Base-by-base conservation (phyloP, 2,888 invertebrate genomes). In the Ophion obscuratus region DNA sequence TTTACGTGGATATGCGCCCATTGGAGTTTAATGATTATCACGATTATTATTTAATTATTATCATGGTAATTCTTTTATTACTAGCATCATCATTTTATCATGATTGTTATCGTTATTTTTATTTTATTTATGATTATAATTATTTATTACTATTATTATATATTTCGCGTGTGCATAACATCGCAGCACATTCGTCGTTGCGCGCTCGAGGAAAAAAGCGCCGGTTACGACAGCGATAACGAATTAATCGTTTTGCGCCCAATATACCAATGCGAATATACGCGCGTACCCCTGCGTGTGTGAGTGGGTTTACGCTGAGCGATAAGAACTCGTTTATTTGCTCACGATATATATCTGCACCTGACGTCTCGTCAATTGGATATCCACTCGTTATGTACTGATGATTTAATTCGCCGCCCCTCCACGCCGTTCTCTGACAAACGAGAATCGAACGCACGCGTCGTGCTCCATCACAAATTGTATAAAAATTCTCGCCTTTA, bases 251-350 rank as follows among this genome's bases (percentile, higher is more conserved):
- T 27, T 40, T 17, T 17, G 10, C n/a, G 57, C 36, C 24, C 36
- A n/a, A 53, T n/a, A 31, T 31, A 36, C 44, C 11, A 57, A 24
- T 31, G 57, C 36, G 20, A 24, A 57, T 67, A 20, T 53, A 10
- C 1, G 11, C 24, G 27, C 10, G 10, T 59, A 47, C 27, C 11
- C 27, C 44, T 27, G 47, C n/a, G 40, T 36, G 73, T 40, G 24
- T 77, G 73, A 27, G 24, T 77, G 31, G 31, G n/a, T 40, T 53
- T 44, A 59, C 61, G 64, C 17, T 1, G 24, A 20, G 14, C 75
- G 83, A 79, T 79, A 83, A 74, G 62, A 44, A 76, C 59, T 64
- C 20, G 20, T 27, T 53, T 84, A 80, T 84, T 70, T 70, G 82
- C 82, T 85, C 40, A 79, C 61, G 53, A 17, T 53, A 53, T 44